Evolutionary conservation across 2,888 invertebrate genomes (phyloP), one percentile per base, ranked within the genome.

Genomic region (Netelia virgata): DNA sequence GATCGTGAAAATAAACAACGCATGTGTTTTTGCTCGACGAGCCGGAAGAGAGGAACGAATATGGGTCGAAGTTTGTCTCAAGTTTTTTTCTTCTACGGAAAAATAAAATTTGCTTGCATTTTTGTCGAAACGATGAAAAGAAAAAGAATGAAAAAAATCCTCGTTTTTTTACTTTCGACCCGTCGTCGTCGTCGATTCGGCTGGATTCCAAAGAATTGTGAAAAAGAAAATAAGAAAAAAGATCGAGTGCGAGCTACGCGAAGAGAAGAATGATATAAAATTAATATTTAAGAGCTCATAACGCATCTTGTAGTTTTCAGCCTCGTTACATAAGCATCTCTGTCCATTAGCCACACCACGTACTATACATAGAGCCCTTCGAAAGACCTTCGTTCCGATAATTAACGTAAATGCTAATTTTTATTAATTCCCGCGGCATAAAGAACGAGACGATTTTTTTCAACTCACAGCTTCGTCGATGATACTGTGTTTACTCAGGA

Each of bases 241-340:
- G 36, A 18, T 64, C 20, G 79, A 53, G 63, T 23, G 9, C 23
- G 43, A 64, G 79, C 72, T 53, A 43, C 28, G 18, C 14, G 55
- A 41, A 72, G 57, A 47, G 43, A 36, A 64, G 64, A 72, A 18
- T 28, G 50, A 8, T 18, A 41, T n/a, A 64, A 5, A 36, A 53
- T 41, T 53, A 63, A 69, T 20, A 69, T 36, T 36, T 47, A 47
- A 23, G 63, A 63, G 50, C 36, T 63, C 23, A 72, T 70, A 70
- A 78, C 70, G 78, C 78, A 78, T 70, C 78, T 68, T 61, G 70
- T 70, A 78, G 36, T 63, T 78, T 64, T 77, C 36, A 68, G 76
- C 77, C 53, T 70, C 70, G 47, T 77, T 50, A 18, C 70, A n/a
- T 28, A 20, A 18, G 11, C 61, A 47, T 63, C 64, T 16, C 14